phyloP scores from a whole-genome alignment of 2,888 invertebrate genomes.

The Folsomia manolachei region DNA sequence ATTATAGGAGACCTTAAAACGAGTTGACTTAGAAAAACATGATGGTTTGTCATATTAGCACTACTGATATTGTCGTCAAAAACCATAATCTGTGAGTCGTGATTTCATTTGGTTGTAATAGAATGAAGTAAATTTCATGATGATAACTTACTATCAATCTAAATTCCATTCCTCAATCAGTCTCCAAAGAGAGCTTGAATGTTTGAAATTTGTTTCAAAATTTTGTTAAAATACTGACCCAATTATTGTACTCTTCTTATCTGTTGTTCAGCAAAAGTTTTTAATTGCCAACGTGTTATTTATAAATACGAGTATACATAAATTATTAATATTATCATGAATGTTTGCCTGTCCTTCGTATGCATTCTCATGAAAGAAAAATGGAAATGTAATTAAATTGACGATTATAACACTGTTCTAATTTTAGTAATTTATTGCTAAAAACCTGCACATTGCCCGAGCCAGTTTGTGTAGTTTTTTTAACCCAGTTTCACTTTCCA shows the following conservation, averaged over 20 bases:
- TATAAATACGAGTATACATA: background rate
- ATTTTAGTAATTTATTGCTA: too few relatives aligned
- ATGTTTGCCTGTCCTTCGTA: background rate
- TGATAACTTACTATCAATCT: too few relatives aligned
- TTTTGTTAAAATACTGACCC: background rate
- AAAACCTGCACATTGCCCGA: too few relatives aligned
- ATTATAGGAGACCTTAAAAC: background rate
- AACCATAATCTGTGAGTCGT: too few relatives aligned
- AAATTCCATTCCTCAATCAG: background rate
- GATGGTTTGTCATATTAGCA: too few relatives aligned
- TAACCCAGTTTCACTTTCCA: too few relatives aligned
- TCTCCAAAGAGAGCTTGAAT: background rate
- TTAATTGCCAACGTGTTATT: background rate
- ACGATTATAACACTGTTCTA: background rate
- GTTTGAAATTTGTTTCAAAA: background rate
- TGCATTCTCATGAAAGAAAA: constrained; percentile 5
- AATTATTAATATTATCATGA: background rate
- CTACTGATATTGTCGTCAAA: too few relatives aligned
- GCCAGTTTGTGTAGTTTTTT: too few relatives aligned
- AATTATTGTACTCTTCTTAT: background rate
- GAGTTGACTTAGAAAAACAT: too few relatives aligned
- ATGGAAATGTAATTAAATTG: background rate
- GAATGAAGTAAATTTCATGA: too few relatives aligned
- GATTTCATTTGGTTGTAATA: too few relatives aligned
- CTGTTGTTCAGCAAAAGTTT: background rate